These are phyloP conservation scores for Austrofundulus limnaeus DNA, from an alignment of 2,113 vertebrate species.

Conservation along the genomic window DNA sequence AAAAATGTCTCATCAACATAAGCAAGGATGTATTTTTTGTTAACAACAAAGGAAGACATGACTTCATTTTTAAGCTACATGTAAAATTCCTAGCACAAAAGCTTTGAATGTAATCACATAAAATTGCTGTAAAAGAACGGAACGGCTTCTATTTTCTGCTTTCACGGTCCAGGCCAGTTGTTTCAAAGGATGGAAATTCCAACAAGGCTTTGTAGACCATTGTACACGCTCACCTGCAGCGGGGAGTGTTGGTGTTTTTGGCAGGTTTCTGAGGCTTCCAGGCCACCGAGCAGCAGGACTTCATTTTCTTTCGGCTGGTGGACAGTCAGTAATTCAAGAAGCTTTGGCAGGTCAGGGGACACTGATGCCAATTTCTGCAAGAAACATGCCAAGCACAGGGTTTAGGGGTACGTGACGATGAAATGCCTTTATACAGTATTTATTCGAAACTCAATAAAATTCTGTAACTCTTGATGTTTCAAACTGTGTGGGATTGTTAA, in stretches of 20 bases:
- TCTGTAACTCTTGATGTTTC: slow-evolving; percentile 13
- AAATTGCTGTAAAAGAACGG: slow-evolving; percentile 1
- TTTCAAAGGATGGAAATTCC: slow-evolving; percentile 34
- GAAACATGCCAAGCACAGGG: slow-evolving; percentile 40
- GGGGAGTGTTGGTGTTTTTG: slow-evolving; percentile 76
- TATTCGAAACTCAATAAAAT: neutral
- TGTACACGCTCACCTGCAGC: slow-evolving; percentile 81
- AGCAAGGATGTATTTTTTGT: too few relatives aligned
- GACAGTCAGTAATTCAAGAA: slow-evolving; percentile 87
- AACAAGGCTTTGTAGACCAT: slow-evolving; percentile 3
- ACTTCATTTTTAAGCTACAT: neutral
- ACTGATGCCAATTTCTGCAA: slow-evolving; percentile 86
- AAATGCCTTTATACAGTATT: neutral
- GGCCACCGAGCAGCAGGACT: slow-evolving; percentile 88
- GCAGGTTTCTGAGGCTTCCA: slow-evolving; percentile 81
- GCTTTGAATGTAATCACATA: slow-evolving; percentile 27
- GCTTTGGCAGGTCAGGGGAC: slow-evolving; percentile 90
- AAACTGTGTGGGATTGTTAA: slow-evolving; percentile 20
- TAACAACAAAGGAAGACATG: neutral
- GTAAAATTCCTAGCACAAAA: neutral
- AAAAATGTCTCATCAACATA: too few relatives aligned
- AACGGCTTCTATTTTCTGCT: slow-evolving; percentile 11
- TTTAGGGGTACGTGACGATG: slow-evolving; percentile 18
- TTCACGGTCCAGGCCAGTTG: neutral
- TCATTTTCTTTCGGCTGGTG: slow-evolving; percentile 94